phyloP scores from a whole-genome alignment of 2,113 vertebrate species.

The Cinclus mexicanus region DNA sequence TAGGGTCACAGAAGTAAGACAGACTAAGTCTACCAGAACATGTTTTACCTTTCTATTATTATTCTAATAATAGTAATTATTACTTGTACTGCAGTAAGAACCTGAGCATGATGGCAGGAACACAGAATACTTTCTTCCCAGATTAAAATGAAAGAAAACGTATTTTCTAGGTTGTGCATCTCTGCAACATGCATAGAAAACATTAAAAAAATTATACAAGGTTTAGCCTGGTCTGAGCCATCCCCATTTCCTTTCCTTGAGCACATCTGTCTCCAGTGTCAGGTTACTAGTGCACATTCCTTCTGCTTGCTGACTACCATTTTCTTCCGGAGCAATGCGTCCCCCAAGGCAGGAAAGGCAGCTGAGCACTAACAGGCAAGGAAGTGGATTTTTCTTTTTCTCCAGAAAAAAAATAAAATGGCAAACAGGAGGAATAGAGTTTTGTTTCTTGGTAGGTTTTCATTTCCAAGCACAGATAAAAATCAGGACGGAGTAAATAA shows the following conservation, averaged over 20 bases:
- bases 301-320: not conserved
- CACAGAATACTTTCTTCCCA: not conserved
- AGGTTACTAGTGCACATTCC: conserved; percentile 10
- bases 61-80: not conserved
- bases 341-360: not conserved
- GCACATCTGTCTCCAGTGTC: conserved; percentile 43
- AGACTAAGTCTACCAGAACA: not conserved
- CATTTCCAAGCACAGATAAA: not conserved
- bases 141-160: not conserved
- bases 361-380: not conserved
- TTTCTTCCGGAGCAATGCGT: not conserved
- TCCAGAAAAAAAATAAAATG: not conserved
- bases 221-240: not conserved
- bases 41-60: not conserved
- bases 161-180: not conserved
- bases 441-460: not conserved
- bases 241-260: not conserved
- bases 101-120: not conserved
- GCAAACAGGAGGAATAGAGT: not conserved
- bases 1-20: not conserved
- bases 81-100: not conserved
- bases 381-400: not conserved
- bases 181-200: not conserved
- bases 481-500: not conserved
- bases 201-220: not conserved